Conservation (phyloP, 2,888 invertebrate species). For the Thecocarcelia acutangulata region DNA sequence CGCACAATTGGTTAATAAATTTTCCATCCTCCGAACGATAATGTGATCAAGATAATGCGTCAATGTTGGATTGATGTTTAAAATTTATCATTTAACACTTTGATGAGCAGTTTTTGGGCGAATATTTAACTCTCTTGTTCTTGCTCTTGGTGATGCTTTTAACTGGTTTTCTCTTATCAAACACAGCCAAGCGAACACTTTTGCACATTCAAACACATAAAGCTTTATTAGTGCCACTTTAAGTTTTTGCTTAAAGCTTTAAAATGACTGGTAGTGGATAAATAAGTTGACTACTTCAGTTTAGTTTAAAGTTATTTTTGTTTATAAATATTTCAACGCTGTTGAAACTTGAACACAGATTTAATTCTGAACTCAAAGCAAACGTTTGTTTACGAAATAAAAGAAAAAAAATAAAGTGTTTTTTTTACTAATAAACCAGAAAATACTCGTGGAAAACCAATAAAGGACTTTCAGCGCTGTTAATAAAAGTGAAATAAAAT, state of each 20-base stretch:
- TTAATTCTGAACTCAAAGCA: slow-evolving; percentile 70
- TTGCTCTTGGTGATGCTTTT: slow-evolving; percentile 2
- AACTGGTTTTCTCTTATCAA: neutral
- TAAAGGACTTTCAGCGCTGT: slow-evolving; percentile 55
- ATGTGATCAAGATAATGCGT: too few relatives aligned
- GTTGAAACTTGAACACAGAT: slow-evolving; percentile 71
- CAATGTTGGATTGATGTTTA: too few relatives aligned
- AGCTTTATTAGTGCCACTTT: slow-evolving; percentile 61
- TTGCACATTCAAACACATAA: neutral
- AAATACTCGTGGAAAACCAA: neutral
- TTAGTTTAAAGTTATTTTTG: slow-evolving; percentile 50
- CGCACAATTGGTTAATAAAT: too few relatives aligned
- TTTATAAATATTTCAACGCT: slow-evolving; percentile 72
- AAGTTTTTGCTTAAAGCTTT: slow-evolving; percentile 61
- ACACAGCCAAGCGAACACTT: too few relatives aligned
- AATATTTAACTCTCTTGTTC: too few relatives aligned
- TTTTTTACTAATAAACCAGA: neutral
- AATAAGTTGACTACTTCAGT: slow-evolving; percentile 30
- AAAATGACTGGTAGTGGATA: slow-evolving; percentile 53
- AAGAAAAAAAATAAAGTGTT: slow-evolving; percentile 11
- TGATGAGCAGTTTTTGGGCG: too few relatives aligned
- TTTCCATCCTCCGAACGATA: too few relatives aligned
- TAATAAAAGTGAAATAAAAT: slow-evolving; percentile 41
- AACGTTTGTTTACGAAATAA: slow-evolving; percentile 64
- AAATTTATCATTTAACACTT: too few relatives aligned